Base-by-base conservation (phyloP, 2,888 invertebrate species). In the Eupithecia insigniata region DNA sequence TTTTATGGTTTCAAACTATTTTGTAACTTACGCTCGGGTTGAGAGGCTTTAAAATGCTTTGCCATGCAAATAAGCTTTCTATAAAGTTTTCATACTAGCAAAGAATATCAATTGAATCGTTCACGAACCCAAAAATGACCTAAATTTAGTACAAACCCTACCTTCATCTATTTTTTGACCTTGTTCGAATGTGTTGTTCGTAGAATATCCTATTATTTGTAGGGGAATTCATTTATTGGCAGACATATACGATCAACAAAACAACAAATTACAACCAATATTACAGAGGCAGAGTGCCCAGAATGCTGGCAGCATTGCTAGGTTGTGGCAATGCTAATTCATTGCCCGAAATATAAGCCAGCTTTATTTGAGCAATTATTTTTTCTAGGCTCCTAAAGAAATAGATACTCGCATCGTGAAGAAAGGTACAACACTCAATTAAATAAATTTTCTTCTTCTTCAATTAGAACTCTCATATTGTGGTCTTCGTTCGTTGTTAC, bases 391-490 rank as follows among this genome's bases (percentile, higher is more conserved):
- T 60, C 30, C 60, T 60, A 60, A 60, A 30, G 30, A 18, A 58
- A 58, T 12, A 58, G 60, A 60, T 30, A 30, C 58, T 58, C 28
- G 1, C 8, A 30, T 30, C 28, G 18, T 60, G 28, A 30, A 22
- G 46, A 51, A 51, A 60, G 30, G 60, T 60, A 60, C 60, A 22
- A 61, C 68, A 73, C 68, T 70, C 70, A 73, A 73, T 73, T 68
- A 66, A 2, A 26, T n/a, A n/a, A n/a, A n/a, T n/a, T n/a, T n/a
- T n/a, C n/a, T n/a, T n/a, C n/a, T n/a, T n/a, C n/a, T 32, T 32
- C 3, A 32, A 32, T 32, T 32, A 32, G 7, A 55, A 22, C n/a
- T 26, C 7, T 51, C 0, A 43, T 34, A 46, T 2, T n/a, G n/a
- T 51, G 18, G 46, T 64, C 58, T 70, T 70, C 32, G 30, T 39